A percentile compares a stretch with the other conserved stretches of the same genome.
These are phyloP conservation scores for Pseudotriccus pelzelni DNA, from an alignment of 2,797 vertebrate species.

Conservation along the genomic window DNA sequence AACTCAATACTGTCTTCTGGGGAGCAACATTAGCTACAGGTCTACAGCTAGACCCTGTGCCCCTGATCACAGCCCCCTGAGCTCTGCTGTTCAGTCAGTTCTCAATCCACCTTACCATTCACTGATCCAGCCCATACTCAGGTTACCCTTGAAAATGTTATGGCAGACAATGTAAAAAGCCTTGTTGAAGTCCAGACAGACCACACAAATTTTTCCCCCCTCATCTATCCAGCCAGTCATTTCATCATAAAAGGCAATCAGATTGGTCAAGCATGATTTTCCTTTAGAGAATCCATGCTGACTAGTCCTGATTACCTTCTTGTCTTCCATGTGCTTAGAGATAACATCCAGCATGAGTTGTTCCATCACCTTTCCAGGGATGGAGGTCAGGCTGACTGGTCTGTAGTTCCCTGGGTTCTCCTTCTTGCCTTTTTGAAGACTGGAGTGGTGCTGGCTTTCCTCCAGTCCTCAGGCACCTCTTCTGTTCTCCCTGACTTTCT, in stretches of 20 bases:
- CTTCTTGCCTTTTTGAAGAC: background rate
- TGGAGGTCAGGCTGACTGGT: background rate
- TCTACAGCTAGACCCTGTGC: background rate
- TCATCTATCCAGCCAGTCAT: background rate
- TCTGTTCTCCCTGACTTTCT: background rate
- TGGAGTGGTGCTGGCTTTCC: background rate
- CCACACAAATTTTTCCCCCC: background rate
- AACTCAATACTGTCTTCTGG: background rate
- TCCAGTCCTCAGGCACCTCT: background rate
- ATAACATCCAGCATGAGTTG: background rate
- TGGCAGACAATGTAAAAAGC: background rate
- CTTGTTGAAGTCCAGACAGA: background rate
- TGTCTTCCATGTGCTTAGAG: background rate
- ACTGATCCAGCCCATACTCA: background rate
- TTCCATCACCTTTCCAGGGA: background rate
- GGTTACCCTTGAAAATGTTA: too few species aligned
- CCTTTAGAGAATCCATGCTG: accelerated
- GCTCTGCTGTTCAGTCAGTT: background rate
- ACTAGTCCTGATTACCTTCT: background rate
- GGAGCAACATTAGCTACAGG: background rate
- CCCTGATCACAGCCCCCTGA: background rate
- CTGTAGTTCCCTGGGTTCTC: background rate
- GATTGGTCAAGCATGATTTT: background rate
- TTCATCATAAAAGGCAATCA: background rate
- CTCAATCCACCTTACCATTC: background rate